Evolutionary conservation across 2,888 invertebrate genomes (phyloP).

Genomic region (Thyatira batis): DNA sequence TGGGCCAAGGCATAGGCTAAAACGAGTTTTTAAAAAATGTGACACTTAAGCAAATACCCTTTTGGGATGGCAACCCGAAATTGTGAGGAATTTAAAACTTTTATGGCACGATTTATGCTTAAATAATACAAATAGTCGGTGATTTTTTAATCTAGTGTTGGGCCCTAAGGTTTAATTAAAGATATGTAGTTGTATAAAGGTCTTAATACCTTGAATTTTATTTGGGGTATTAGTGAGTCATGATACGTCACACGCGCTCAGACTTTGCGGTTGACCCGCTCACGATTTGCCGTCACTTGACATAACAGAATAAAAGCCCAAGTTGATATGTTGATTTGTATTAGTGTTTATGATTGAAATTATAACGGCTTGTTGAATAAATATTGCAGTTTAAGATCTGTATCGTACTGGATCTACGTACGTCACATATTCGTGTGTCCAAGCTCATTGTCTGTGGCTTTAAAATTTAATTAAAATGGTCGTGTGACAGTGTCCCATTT

Average conservation of each 20-base stretch:
- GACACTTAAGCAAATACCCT: background rate
- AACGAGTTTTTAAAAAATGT: background rate
- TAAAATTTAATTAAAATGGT: conserved; percentile 28
- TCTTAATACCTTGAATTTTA: too few relatives aligned
- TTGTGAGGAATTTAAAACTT: background rate
- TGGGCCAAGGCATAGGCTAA: conserved; percentile 37
- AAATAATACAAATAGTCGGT: too few relatives aligned
- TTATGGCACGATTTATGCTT: too few relatives aligned
- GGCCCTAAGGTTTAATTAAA: too few relatives aligned
- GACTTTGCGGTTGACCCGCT: conserved; percentile 22
- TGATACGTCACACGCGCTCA: background rate
- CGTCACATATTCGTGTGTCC: conserved; percentile 24
- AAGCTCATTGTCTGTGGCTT: conserved; percentile 11
- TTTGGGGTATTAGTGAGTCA: background rate
- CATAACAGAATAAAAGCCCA: conserved; percentile 35
- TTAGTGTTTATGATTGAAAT: conserved; percentile 52
- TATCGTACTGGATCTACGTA: conserved; percentile 36
- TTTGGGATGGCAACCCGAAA: conserved; percentile 10
- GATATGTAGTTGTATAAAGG: too few relatives aligned
- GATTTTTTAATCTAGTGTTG: too few relatives aligned
- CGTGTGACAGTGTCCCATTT: conserved; percentile 28
- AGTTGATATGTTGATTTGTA: conserved; percentile 43
- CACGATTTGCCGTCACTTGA: conserved; percentile 51
- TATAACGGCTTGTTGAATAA: conserved; percentile 44
- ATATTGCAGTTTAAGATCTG: conserved; percentile 46